phyloP scores from a whole-genome alignment of 2,797 vertebrate genomes.

The Astyanax mexicanus region DNA sequence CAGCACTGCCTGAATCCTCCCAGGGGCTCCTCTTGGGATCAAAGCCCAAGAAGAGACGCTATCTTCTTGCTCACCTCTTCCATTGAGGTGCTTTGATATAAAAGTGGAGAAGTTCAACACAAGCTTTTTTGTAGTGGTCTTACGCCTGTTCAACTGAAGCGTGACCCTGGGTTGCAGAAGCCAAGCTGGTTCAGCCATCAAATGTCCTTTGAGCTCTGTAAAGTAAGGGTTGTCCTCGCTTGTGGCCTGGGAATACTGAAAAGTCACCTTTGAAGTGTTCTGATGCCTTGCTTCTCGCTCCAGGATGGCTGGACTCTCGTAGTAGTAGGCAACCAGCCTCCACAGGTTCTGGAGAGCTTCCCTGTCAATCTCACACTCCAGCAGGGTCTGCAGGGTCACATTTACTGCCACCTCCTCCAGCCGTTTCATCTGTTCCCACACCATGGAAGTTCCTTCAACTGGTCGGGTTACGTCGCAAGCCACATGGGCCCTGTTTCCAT shows the following conservation, averaged over 20 bases:
- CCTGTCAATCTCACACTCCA: constrained; percentile 83
- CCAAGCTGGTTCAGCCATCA: constrained; percentile 80
- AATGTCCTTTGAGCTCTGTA: constrained; percentile 82
- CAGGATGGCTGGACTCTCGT: constrained; percentile 81
- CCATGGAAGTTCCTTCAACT: constrained; percentile 67
- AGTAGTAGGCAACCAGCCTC: constrained; percentile 84
- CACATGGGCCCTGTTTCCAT: constrained; percentile 80
- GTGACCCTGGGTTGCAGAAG: constrained; percentile 80
- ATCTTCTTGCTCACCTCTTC: constrained; percentile 53
- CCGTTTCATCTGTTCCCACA: constrained; percentile 70
- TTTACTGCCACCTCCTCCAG: constrained; percentile 71
- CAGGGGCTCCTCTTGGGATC: constrained; percentile 67
- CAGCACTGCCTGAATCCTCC: constrained; percentile 69
- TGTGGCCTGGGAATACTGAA: constrained; percentile 76
- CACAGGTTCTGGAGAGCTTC: constrained; percentile 81
- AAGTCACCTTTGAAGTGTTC: constrained; percentile 72
- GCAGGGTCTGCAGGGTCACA: constrained; percentile 72
- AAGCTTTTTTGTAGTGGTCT: constrained; percentile 81
- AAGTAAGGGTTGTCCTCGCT: constrained; percentile 82
- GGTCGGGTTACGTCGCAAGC: constrained; percentile 76
- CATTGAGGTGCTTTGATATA: constrained; percentile 70
- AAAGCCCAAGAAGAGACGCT: constrained; percentile 72
- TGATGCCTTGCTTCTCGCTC: constrained; percentile 71
- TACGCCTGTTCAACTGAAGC: constrained; percentile 79
- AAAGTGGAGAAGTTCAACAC: constrained; percentile 80